phyloP scores from a whole-genome alignment of 2,888 invertebrate genomes.

The Parochlus steinenii region DNA sequence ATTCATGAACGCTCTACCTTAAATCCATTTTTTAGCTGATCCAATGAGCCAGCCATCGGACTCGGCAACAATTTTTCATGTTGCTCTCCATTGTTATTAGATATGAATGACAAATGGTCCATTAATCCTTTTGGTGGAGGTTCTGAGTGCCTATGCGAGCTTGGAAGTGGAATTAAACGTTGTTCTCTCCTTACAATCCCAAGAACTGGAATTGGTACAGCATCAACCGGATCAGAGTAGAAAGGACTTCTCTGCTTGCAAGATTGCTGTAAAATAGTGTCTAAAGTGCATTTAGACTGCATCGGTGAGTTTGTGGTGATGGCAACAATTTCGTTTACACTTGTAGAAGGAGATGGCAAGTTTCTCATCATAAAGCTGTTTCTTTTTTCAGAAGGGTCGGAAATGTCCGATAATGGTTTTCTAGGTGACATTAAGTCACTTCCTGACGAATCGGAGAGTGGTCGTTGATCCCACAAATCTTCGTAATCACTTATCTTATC shows the following conservation, averaged over 20 bases:
- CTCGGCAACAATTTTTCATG: conserved; percentile 17
- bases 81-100: conserved; percentile 21
- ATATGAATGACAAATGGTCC: conserved; percentile 24
- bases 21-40: conserved; percentile 23
- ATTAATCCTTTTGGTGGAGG: conserved; percentile 34
- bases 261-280: too few species aligned
- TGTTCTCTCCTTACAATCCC: conserved; percentile 23
- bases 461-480: conserved; percentile 80
- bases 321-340: conserved; percentile 5
- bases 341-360: conserved; percentile 26
- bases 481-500: conserved; percentile 92
- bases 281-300: conserved; percentile 23
- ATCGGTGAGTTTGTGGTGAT: conserved; percentile 27
- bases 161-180: conserved; percentile 23
- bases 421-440: conserved; percentile 4
- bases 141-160: conserved; percentile 43
- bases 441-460: conserved; percentile 24
- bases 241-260: conserved; percentile 68
- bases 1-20: too few species aligned
- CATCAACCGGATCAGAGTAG: conserved; percentile 80
- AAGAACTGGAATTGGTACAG: conserved; percentile 36
- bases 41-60: conserved; percentile 26
- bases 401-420: conserved; percentile 3
- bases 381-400: conserved; percentile 18
- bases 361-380: conserved; percentile 16